Percentiles rank a stretch among this genome's conserved stretches.
phyloP scores from a whole-genome alignment of 1,140 invertebrate species.

The Myzus persicae region DNA sequence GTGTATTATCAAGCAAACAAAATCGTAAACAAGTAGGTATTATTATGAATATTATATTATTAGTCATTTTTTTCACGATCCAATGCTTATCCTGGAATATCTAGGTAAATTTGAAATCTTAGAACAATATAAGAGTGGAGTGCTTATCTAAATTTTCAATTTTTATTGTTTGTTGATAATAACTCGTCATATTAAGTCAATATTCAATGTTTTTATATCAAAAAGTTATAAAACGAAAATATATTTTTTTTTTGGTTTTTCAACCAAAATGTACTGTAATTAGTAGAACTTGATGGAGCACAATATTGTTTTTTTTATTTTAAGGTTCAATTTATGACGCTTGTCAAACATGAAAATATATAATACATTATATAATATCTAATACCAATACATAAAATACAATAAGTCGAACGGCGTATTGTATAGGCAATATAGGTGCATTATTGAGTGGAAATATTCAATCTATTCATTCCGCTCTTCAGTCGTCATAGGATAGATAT shows the following conservation, averaged over 20 bases:
- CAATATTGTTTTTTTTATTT: neutral
- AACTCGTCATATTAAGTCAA: neutral
- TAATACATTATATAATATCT: neutral
- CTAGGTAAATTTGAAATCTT: neutral
- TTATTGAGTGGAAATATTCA: neutral
- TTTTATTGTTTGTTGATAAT: neutral
- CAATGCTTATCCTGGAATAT: neutral
- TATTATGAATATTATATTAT: no score
- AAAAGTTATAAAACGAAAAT: neutral
- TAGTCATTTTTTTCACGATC: neutral
- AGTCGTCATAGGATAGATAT: neutral
- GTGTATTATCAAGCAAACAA: no score
- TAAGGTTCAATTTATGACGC: neutral
- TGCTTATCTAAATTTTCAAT: neutral
- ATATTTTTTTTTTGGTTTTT: no score
- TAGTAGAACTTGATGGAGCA: neutral
- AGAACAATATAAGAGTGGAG: neutral
- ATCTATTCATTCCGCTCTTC: neutral
- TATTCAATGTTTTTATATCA: neutral
- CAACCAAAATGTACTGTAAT: neutral
- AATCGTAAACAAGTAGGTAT: no score
- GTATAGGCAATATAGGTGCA: neutral
- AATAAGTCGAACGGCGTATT: neutral
- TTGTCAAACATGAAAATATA: neutral
- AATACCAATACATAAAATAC: neutral